These are phyloP conservation scores for Dynastes hyllus DNA, from an alignment of 2,888 invertebrate genomes.

Conservation along the genomic window DNA sequence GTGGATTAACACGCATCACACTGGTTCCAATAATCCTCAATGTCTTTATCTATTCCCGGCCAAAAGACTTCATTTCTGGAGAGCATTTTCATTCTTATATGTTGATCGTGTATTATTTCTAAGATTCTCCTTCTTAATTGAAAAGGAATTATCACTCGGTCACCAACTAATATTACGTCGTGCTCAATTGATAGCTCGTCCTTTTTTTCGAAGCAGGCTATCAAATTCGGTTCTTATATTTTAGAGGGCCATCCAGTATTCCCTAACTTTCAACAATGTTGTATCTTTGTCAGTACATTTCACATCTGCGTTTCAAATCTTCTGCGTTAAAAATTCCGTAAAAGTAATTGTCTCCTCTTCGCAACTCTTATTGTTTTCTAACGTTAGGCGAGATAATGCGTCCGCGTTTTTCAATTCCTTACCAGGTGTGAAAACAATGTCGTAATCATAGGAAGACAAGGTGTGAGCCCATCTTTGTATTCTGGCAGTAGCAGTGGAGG, in stretches of 20 bases:
- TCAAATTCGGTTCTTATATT: too few relatives aligned
- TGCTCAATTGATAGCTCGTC: too few relatives aligned
- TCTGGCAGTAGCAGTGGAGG: constrained; percentile 46
- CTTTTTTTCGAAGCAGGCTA: too few relatives aligned
- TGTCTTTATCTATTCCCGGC: too few relatives aligned
- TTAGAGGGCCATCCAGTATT: background rate
- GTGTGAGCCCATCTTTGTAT: constrained; percentile 23
- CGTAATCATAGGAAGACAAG: constrained; percentile 25
- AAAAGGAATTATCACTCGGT: too few relatives aligned
- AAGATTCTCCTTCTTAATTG: too few relatives aligned
- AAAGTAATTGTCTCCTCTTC: background rate
- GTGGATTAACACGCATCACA: too few relatives aligned
- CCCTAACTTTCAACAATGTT: background rate
- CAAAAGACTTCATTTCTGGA: too few relatives aligned
- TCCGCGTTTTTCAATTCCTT: constrained; percentile 18
- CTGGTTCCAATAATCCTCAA: too few relatives aligned
- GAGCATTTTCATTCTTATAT: too few relatives aligned
- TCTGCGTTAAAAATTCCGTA: background rate
- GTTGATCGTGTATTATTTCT: too few relatives aligned
- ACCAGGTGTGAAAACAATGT: background rate
- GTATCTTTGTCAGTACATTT: background rate
- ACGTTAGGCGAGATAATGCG: constrained; percentile 39
- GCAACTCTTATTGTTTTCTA: background rate
- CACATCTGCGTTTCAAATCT: background rate
- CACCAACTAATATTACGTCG: too few relatives aligned